Conservation (phyloP, 2,113 vertebrate genomes). For the Monopterus albus region DNA sequence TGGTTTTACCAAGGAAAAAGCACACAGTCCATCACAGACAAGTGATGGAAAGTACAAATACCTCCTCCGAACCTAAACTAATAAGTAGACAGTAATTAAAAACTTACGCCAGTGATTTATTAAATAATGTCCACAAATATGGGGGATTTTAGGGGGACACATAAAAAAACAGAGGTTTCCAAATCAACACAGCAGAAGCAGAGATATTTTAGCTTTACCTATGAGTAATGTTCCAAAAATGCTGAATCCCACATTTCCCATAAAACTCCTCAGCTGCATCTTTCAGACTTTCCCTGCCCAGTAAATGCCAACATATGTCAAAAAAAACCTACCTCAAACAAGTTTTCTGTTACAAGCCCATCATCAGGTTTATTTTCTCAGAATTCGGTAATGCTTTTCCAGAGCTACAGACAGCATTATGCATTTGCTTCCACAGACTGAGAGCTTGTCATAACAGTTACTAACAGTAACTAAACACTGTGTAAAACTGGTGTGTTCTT, state of each 20-base stretch:
- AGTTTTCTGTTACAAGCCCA: no score
- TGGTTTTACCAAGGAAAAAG: not conserved
- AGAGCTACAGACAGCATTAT: not conserved
- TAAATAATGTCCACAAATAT: not conserved
- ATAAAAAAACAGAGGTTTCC: not conserved
- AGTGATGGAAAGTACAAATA: no score
- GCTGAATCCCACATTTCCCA: not conserved
- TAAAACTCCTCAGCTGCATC: not conserved
- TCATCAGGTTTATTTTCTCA: no score
- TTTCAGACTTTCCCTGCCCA: not conserved
- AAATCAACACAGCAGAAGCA: no score
- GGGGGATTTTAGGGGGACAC: not conserved
- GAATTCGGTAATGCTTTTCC: not conserved
- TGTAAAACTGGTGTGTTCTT: not conserved
- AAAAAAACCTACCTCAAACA: not conserved
- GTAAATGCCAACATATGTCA: not conserved
- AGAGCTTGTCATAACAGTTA: not conserved
- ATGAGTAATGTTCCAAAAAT: not conserved
- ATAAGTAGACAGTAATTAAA: not conserved
- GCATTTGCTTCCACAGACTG: no score
- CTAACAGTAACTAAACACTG: not conserved
- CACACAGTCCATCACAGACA: no score
- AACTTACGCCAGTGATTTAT: not conserved
- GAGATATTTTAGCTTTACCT: no score
- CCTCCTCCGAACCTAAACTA: not conserved